Evolutionary conservation across 2,113 vertebrate genomes (phyloP), one percentile per base, ranked within the genome.

Genomic region (Xenus cinereus): DNA sequence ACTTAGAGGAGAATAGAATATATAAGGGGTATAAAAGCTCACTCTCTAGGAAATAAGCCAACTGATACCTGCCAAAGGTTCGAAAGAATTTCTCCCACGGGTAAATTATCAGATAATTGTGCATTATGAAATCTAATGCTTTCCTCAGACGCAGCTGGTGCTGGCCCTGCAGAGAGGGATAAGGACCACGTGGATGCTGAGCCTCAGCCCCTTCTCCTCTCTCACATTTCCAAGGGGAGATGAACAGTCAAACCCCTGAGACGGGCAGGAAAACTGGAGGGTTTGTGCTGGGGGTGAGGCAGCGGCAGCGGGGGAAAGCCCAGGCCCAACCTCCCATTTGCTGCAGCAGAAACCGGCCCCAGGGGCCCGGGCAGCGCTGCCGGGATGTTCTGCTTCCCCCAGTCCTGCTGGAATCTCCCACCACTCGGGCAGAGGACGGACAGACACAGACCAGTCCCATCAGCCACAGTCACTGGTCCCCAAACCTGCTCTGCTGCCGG

Each of bases 241-340:
- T 17, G 50, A 69, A 28, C 24, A 24, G 18, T 10, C 51, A 41
- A 59, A 59, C 20, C 60, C 24, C 15, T 23, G 27, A 24, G 32
- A 15, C 0, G 0, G 33, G 33, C 50, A 6, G 1, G 16, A 21
- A 23, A 57, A 21, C 0, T 2, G 39, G 23, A 10, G 10, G 45
- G 62, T 23, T 43, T 8, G n/a, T 56, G 60, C 69, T 53, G 19
- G 0, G 2, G 45, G 39, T 24, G 4, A 21, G 39, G 59, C 67
- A 18, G 21, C 2, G 2, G n/a, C 24, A 7, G 33, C 2, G 2
- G 4, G 12, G 41, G 16, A 50, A 78, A 51, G 10, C 32, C 26
- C 37, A 22, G 67, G 53, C 48, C 35, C 10, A 2, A 12, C n/a
- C 24, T 7, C 5, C 33, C 2, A 3, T 14, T 24, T 21, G 10